Percentiles rank a stretch among this genome's conserved stretches.
Conservation (phyloP, 2,888 invertebrate genomes). For the Alviniconcha strummeri region DNA sequence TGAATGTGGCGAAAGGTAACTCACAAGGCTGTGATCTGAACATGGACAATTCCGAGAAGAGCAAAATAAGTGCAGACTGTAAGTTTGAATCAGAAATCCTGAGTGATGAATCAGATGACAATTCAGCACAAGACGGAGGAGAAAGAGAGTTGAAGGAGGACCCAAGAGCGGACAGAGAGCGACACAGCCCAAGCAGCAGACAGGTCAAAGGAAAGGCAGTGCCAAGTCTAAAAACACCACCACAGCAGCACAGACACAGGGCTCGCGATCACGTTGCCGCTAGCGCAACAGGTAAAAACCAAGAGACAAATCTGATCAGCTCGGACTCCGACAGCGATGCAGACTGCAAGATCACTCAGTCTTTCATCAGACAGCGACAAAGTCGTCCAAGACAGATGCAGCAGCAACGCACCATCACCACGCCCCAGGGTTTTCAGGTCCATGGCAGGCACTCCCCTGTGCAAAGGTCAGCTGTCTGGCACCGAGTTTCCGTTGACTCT, state of each 20-base stretch:
- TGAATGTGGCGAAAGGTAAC: too few species aligned
- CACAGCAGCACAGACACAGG: too few species aligned
- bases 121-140: too few species aligned
- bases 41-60: too few species aligned
- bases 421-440: neutral
- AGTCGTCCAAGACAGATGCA: neutral
- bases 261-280: too few species aligned
- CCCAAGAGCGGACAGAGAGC: neutral
- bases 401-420: too few species aligned
- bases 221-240: too few species aligned
- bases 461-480: neutral
- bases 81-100: too few species aligned
- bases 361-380: neutral
- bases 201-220: neutral
- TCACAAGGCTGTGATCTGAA: too few species aligned
- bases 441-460: neutral
- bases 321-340: conserved; percentile 19
- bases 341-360: conserved; percentile 19
- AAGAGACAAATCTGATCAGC: conserved; percentile 8
- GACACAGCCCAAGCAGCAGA: neutral
- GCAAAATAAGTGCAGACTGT: too few species aligned
- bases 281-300: neutral
- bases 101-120: too few species aligned
- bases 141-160: neutral
- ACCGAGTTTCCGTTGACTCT: neutral